These are phyloP conservation scores for Cepaea hortensis DNA, from an alignment of 2,888 invertebrate species.

Conservation along the genomic window DNA sequence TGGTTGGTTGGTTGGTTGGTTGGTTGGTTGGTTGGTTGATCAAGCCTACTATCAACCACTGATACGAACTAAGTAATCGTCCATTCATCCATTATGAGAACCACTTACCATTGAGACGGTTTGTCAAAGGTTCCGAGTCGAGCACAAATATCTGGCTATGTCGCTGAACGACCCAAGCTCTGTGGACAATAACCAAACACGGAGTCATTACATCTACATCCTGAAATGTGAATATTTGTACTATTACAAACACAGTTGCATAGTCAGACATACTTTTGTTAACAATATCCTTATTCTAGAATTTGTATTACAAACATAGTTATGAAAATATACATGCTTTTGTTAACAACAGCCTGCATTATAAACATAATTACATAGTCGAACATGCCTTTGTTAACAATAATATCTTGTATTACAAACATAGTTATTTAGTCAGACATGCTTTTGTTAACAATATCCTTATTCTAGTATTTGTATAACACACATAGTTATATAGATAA, in stretches of 20 bases:
- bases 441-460: background rate
- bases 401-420: no score
- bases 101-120: slow-evolving; percentile 25
- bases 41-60: no score
- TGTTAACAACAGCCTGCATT: background rate
- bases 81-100: background rate
- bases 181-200: background rate
- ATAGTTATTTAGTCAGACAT: no score
- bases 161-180: slow-evolving; percentile 29
- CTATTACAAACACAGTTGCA: no score
- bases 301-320: background rate
- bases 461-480: background rate
- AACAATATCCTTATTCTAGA: background rate
- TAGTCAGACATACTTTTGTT: no score
- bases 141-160: slow-evolving; percentile 4
- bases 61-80: no score
- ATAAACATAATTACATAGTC: background rate
- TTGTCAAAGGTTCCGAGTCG: slow-evolving; percentile 13
- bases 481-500: background rate
- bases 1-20: no score
- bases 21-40: no score
- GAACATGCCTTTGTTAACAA: no score
- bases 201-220: no score
- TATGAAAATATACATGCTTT: background rate
- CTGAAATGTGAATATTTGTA: no score